Base-by-base conservation (phyloP, 2,888 invertebrate genomes). In the Nemurella pictetii region DNA sequence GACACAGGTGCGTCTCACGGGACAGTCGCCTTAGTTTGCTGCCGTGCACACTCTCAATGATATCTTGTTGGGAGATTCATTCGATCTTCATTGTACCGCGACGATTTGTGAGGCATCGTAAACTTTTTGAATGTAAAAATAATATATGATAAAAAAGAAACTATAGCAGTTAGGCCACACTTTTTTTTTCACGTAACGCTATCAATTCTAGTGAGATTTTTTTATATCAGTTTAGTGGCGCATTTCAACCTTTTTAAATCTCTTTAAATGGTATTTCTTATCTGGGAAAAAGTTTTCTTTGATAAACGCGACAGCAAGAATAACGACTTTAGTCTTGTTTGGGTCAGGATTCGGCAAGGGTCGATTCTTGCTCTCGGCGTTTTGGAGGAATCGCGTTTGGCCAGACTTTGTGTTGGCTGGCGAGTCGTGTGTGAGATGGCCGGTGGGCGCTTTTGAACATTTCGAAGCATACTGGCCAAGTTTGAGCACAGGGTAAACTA, bases 231-330 rank as follows among this genome's bases (percentile, higher is more conserved):
- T 82, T 82, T 55, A 55, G 82, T 82, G 27, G 55, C 55, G 78
- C 30, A 78, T 78, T 30, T 29, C 78, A 78, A 78, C 78, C 72
- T 82, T 82, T 82, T 72, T 82, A 82, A 82, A 82, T 82, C 82
- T 72, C 82, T 82, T 72, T 82, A 82, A 82, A 82, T 82, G 82
- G 82, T 82, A 72, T 82, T 82, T 82, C 82, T 82, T 82, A 82
- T 82, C 82, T 82, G 30, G 55, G 28, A 20, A 82, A 82, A 78
- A 72, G 82, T 55, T 82, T 82, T 26, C 29, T 30, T 26, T 82
- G 82, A 82, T 82, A 82, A 72, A 82, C 30, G 78, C 30, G 28
- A 30, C 28, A 78, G 30, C n/a, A 78, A 78, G 78, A 78, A 78
- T 28, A n/a, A 78, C 78, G 78, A 28, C 75, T 26, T 7, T 55